Conservation (phyloP, 2,888 invertebrate genomes). For the Aporophyla nigra region DNA sequence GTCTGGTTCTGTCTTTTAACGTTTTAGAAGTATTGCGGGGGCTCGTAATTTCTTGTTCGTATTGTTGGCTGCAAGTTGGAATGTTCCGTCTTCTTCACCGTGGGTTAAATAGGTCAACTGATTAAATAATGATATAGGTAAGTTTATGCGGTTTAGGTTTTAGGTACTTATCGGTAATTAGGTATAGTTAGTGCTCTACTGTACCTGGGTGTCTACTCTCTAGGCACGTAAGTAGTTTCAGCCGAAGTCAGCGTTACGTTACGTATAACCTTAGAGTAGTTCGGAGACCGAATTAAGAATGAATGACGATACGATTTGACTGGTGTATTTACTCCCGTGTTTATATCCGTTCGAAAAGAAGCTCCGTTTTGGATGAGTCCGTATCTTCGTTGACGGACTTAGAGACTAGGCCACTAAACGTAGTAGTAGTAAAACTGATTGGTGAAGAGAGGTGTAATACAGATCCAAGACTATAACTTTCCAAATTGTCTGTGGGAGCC, state of each 20-base stretch:
- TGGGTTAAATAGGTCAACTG: background rate
- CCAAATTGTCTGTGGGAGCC: background rate
- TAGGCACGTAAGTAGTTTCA: no score
- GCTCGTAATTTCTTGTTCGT: slow-evolving; percentile 38
- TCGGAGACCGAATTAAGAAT: no score
- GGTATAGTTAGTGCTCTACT: background rate
- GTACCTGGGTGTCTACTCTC: background rate
- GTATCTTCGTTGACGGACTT: no score
- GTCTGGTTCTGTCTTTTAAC: slow-evolving; percentile 49
- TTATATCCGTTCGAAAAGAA: no score
- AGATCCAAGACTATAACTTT: no score
- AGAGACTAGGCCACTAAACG: no score
- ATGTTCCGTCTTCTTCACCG: slow-evolving; percentile 20
- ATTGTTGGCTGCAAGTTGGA: slow-evolving; percentile 23
- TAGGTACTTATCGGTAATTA: background rate
- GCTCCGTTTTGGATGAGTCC: no score
- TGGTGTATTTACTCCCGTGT: no score
- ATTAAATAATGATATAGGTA: background rate
- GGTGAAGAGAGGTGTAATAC: background rate
- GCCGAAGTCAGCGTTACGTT: no score
- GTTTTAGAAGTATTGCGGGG: slow-evolving; percentile 41
- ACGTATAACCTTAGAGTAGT: no score
- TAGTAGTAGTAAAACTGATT: no score
- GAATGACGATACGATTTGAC: no score
- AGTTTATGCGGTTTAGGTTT: background rate